A percentile compares a stretch with the other conserved stretches of the same genome.
Conservation (phyloP, 1,140 invertebrate species). For the Berghia stephanieae region DNA sequence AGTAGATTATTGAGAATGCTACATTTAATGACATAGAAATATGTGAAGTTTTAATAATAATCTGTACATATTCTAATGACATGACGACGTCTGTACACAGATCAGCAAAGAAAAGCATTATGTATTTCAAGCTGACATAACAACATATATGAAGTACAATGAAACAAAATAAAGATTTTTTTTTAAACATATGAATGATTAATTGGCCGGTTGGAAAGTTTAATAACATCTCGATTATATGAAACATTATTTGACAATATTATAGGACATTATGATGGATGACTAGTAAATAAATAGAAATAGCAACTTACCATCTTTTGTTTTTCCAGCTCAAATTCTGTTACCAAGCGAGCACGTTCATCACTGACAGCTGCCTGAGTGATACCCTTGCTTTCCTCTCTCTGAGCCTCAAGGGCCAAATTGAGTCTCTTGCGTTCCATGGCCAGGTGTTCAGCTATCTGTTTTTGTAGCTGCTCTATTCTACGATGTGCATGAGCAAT, state of each 20-base stretch:
- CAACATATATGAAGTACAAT: too few species aligned
- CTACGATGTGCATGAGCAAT: conserved; percentile 70
- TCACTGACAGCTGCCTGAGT: conserved; percentile 42
- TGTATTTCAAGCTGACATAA: too few species aligned
- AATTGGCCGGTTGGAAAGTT: too few species aligned
- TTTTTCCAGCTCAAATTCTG: conserved; percentile 56
- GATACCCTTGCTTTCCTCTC: conserved; percentile 54
- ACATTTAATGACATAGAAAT: background rate
- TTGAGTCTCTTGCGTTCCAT: conserved; percentile 58
- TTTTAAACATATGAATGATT: background rate
- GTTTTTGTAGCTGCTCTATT: conserved; percentile 69
- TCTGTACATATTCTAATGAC: too few species aligned
- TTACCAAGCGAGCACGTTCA: conserved; percentile 49
- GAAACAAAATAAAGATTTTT: background rate
- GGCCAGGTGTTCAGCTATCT: conserved; percentile 67
- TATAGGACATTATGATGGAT: too few species aligned
- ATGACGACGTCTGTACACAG: too few species aligned
- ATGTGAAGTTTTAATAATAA: too few species aligned
- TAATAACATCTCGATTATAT: too few species aligned
- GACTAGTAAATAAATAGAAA: too few species aligned
- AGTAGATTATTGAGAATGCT: too few species aligned
- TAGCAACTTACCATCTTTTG: conserved; percentile 57
- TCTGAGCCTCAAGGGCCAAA: conserved; percentile 57
- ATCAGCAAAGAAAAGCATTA: too few species aligned
- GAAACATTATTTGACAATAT: too few species aligned